Percentiles rank a stretch among this genome's conserved stretches.
Conservation (phyloP, 2,888 invertebrate genomes). For the Abscondita cerata region DNA sequence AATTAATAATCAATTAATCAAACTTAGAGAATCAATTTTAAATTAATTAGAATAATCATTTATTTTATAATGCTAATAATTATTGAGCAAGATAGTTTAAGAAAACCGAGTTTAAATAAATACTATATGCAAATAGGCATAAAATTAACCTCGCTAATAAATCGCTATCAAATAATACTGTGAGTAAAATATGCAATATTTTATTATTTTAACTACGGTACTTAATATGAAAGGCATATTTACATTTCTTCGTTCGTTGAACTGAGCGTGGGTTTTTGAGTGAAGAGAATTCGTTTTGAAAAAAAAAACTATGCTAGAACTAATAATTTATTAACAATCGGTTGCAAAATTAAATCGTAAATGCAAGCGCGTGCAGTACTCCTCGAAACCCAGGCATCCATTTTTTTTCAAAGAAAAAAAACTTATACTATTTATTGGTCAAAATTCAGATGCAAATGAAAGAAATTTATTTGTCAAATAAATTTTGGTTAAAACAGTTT, state of each 20-base stretch:
- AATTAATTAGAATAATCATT: slow-evolving; percentile 22
- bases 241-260: slow-evolving; percentile 35
- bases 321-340: slow-evolving; percentile 7
- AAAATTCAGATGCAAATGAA: slow-evolving; percentile 35
- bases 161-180: slow-evolving; percentile 30
- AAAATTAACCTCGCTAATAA: slow-evolving; percentile 27
- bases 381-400: background rate
- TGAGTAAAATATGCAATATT: slow-evolving; percentile 32
- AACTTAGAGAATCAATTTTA: slow-evolving; percentile 25
- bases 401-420: slow-evolving; percentile 15
- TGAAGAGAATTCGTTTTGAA: slow-evolving; percentile 17
- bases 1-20: slow-evolving; percentile 9
- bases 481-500: slow-evolving; percentile 38
- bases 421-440: slow-evolving; percentile 28
- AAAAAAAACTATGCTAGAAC: slow-evolving; percentile 1
- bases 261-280: slow-evolving; percentile 34
- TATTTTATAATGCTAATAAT: slow-evolving; percentile 2
- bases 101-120: slow-evolving; percentile 19
- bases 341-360: background rate
- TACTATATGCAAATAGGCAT: slow-evolving; percentile 28
- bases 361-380: background rate
- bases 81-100: slow-evolving; percentile 12
- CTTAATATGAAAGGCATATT: slow-evolving; percentile 33
- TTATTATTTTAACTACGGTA: slow-evolving; percentile 36
- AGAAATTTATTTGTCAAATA: slow-evolving; percentile 43